Conservation (phyloP, 92 coral and sea anemone species). For the Siderastrea siderea region DNA sequence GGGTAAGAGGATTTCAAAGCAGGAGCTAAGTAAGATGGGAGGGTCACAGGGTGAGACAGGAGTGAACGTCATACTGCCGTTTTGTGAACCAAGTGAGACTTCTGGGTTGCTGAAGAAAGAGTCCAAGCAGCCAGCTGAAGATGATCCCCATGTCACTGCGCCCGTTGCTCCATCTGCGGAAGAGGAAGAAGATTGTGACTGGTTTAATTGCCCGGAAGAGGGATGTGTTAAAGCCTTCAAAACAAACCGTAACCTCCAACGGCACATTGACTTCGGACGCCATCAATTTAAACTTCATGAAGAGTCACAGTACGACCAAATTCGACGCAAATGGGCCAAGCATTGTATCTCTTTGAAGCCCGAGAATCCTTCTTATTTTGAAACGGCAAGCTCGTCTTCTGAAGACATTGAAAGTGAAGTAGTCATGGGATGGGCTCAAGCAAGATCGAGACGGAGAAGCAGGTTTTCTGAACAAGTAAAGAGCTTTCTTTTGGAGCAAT, state of each 20-base stretch:
- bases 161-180: neutral
- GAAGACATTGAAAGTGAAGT: neutral
- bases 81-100: slow-evolving; percentile 25
- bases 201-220: slow-evolving; percentile 56
- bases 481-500: no score
- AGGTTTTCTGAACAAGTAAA: no score
- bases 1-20: no score
- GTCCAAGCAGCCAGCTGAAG: neutral
- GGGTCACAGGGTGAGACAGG: slow-evolving; percentile 8
- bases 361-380: slow-evolving; percentile 11
- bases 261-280: slow-evolving; percentile 52
- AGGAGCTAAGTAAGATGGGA: neutral
- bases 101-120: slow-evolving; percentile 29
- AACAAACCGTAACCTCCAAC: slow-evolving; percentile 25
- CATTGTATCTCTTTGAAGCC: slow-evolving; percentile 50
- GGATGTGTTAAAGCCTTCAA: slow-evolving; percentile 46
- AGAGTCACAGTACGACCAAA: slow-evolving; percentile 65
- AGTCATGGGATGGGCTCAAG: slow-evolving; percentile 49
- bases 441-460: no score
- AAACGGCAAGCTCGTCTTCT: neutral
- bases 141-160: neutral
- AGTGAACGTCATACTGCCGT: slow-evolving; percentile 1
- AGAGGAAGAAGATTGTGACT: neutral
- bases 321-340: slow-evolving; percentile 60
- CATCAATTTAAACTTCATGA: slow-evolving; percentile 49